phyloP scores from a whole-genome alignment of 2,797 vertebrate species.

The Phataginus tricuspis region DNA sequence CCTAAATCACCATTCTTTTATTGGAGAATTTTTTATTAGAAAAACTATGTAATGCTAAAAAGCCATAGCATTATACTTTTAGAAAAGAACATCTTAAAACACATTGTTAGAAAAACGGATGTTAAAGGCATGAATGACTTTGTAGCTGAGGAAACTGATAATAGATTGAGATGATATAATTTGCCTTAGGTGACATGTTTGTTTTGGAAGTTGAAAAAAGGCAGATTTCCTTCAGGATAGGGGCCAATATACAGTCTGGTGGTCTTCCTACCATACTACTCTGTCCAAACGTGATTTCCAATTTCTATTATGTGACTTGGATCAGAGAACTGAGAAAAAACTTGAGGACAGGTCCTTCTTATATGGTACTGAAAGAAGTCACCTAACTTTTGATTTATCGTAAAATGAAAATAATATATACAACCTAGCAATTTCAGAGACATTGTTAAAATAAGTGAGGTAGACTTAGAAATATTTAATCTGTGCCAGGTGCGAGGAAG shows the following conservation, averaged over 20 bases:
- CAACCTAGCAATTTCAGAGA: not conserved
- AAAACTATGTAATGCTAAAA: not conserved
- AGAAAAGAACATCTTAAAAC: not conserved
- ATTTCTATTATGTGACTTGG: not conserved
- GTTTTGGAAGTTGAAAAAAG: not conserved
- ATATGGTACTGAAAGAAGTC: not conserved
- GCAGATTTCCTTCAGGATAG: not conserved
- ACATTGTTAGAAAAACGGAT: not conserved
- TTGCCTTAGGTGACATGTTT: not conserved
- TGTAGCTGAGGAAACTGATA: not conserved
- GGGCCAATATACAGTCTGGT: not conserved
- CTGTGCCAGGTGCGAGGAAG: not conserved
- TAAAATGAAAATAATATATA: not conserved
- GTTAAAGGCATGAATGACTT: not conserved
- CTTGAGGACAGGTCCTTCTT: not conserved
- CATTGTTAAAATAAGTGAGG: not conserved
- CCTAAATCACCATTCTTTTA: not conserved
- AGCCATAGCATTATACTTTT: slow-evolving; percentile 18
- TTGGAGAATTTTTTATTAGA: not conserved
- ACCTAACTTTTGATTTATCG: not conserved
- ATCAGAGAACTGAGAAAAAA: slow-evolving; percentile 14
- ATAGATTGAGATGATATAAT: not conserved
- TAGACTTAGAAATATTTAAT: not conserved
- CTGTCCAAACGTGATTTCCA: not conserved
- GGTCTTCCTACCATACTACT: not conserved